Evolutionary conservation across 2,888 invertebrate genomes (phyloP), one percentile per base, ranked within the genome.

Genomic region (Smittia sp.): DNA sequence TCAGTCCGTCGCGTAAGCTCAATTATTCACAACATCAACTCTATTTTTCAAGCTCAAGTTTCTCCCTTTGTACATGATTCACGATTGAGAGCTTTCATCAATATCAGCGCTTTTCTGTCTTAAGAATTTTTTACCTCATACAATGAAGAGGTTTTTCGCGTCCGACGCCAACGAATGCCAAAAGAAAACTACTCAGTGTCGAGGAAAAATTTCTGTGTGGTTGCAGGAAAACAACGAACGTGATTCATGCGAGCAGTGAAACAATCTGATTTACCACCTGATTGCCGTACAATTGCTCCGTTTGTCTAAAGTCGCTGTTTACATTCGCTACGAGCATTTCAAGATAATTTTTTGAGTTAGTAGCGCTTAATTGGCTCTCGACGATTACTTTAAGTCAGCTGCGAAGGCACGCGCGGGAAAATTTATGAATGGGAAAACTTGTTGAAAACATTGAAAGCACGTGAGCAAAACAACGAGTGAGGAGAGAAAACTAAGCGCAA

Each of bases 131-230:
- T 39, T 39, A 39, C 13, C 7, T 39, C 39, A 39, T 13, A 39
- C 7, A 39, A 39, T 13, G 39, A n/a, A n/a, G 39, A 39, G 7
- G 7, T 39, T 39, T 46, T 46, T 46, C 46, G 13, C 68, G 46
- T 38, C 68, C 68, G 68, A 41, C 13, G 9, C 68, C 7, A 46
- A 41, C 25, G 68, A 68, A 20, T 38, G 24, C 46, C 38, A 22
- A 68, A 22, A 20, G 46, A 24, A 68, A 68, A 68, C 68, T 68
- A 66, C 22, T 18, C 32, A 66, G 6, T 65, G 7, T 58, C 58
- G 58, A 20, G 7, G 58, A 7, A n/a, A 13, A 7, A 58, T 18
- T 7, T 58, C 2, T 20, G 22, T 1, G 58, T n/a, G n/a, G n/a
- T n/a, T n/a, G n/a, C 18, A 9, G 22, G 22, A 58, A 58, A 58